Conservation (phyloP, 2,113 vertebrate genomes). For the Sinocyclocheilus grahami region DNA sequence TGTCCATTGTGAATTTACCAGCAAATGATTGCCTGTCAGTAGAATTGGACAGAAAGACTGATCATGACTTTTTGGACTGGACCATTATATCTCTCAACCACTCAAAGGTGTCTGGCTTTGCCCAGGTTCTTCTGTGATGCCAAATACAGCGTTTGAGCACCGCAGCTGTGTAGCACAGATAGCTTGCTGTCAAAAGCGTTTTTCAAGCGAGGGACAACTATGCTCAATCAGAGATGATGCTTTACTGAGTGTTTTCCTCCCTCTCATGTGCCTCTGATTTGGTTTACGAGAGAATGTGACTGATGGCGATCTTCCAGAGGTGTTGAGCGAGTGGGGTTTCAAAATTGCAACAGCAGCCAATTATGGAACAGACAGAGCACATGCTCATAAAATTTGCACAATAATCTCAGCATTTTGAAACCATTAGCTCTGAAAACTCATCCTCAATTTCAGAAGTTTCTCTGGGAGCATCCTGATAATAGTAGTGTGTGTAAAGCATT, state of each 20-base stretch:
- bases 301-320: conserved; percentile 44
- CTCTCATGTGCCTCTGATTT: conserved; percentile 31
- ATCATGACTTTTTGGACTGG: background rate
- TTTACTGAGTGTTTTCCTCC: conserved; percentile 43
- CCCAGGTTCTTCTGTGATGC: background rate
- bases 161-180: conserved; percentile 42
- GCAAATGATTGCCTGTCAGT: conserved; percentile 14
- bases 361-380: conserved; percentile 35
- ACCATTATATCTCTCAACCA: conserved; percentile 29
- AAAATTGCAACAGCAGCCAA: conserved; percentile 41
- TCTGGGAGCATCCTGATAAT: background rate
- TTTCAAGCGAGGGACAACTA: conserved; percentile 28
- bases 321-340: conserved; percentile 14
- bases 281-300: conserved; percentile 26
- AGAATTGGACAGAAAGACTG: background rate
- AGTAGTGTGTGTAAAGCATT: background rate
- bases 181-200: conserved; percentile 39
- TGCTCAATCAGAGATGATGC: conserved; percentile 40
- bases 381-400: conserved; percentile 30
- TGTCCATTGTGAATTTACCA: background rate
- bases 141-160: conserved; percentile 21
- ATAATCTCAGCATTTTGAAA: background rate
- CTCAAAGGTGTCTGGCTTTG: conserved; percentile 13
- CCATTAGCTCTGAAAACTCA: conserved; percentile 12
- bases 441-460: background rate